Conservation (phyloP, 2,113 vertebrate genomes). For the Thinocorus orbignyianus region DNA sequence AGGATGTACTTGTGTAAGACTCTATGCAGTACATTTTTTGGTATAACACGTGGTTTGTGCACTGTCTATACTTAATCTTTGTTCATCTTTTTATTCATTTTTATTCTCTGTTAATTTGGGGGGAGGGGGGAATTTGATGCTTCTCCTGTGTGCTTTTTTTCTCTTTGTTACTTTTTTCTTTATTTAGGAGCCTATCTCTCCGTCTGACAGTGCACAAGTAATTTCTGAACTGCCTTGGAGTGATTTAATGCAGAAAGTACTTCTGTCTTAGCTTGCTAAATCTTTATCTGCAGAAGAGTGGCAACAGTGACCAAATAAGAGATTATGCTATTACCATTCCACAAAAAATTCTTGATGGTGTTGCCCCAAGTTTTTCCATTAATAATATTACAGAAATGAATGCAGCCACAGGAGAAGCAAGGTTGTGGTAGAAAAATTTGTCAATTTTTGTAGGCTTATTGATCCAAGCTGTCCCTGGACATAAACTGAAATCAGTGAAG, state of each 20-base stretch:
- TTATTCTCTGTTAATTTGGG: too few relatives aligned
- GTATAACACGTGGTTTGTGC: background rate
- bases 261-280: background rate
- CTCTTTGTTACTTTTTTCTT: background rate
- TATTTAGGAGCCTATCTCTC: background rate
- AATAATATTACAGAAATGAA: background rate
- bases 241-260: constrained; percentile 21
- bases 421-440: background rate
- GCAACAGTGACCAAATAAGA: constrained; percentile 5
- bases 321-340: background rate
- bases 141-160: background rate
- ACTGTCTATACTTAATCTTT: background rate
- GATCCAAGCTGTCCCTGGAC: background rate
- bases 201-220: background rate
- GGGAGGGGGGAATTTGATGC: background rate
- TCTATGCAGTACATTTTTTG: background rate
- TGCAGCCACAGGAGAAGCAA: background rate
- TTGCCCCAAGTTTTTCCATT: background rate
- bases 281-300: constrained; percentile 26
- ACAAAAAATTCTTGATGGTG: background rate
- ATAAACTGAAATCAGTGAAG: background rate
- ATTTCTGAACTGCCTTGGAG: constrained; percentile 37
- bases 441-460: background rate
- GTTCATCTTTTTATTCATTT: background rate
- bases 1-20: constrained; percentile 90